phyloP scores from a whole-genome alignment of 2,797 vertebrate genomes.

The Dromococcyx pavoninus region DNA sequence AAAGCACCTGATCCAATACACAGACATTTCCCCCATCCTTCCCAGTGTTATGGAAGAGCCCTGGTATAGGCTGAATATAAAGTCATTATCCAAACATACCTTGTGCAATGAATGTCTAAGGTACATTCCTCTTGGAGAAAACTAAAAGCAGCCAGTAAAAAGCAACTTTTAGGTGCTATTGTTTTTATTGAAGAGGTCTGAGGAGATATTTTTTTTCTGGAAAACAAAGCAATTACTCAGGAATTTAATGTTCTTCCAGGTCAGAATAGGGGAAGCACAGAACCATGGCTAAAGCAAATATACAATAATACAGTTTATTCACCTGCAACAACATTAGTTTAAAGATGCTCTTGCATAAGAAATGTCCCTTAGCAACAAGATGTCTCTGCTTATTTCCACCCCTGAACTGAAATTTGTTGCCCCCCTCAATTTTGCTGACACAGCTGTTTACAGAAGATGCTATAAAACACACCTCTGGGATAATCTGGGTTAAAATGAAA shows the following conservation, averaged over 20 bases:
- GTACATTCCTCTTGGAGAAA: not conserved
- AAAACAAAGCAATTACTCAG: not conserved
- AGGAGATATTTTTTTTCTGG: not conserved
- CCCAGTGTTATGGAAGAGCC: not conserved
- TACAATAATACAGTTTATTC: not conserved
- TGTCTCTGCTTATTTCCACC: not conserved
- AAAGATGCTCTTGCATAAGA: not conserved
- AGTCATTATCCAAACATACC: not conserved
- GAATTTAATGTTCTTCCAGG: not conserved
- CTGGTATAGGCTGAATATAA: not conserved
- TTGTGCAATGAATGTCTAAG: not conserved
- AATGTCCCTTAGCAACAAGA: not conserved
- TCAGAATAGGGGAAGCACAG: not conserved
- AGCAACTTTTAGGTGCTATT: not conserved
- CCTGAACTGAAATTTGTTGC: not conserved
- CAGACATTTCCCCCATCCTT: not conserved
- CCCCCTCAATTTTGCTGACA: not conserved
- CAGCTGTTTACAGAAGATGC: not conserved
- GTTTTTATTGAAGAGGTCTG: not conserved
- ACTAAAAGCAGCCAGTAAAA: not conserved
- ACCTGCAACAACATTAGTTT: not conserved
- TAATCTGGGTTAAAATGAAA: not conserved
- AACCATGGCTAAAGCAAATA: not conserved
- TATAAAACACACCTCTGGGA: not conserved
- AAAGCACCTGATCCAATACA: not conserved